phyloP scores from a whole-genome alignment of 2,888 invertebrate species.

The Agrotis segetum region DNA sequence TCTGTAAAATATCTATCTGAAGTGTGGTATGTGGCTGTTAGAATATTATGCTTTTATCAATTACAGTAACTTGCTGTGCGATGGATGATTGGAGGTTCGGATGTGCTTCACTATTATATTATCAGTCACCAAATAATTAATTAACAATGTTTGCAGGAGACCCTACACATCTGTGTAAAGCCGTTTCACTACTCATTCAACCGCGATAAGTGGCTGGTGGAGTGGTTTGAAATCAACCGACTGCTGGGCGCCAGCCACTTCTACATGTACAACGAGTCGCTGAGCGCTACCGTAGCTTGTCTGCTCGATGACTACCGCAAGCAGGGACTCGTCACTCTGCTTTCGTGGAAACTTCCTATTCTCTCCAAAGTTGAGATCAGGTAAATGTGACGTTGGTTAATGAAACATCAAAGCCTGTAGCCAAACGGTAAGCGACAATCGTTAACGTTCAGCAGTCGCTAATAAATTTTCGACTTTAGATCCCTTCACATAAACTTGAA shows the following conservation, averaged over 20 bases:
- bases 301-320: constrained; percentile 93
- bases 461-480: too few species aligned
- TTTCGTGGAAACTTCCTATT: constrained; percentile 97
- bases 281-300: constrained; percentile 95
- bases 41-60: neutral
- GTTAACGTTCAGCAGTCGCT: too few species aligned
- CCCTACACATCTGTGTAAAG: constrained; percentile 96
- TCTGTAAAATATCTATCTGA: neutral
- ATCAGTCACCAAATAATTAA: neutral
- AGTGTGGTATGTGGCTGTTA: constrained; percentile 27
- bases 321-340: constrained; percentile 93
- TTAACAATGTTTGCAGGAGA: constrained; percentile 81
- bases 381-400: constrained; percentile 63
- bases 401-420: too few species aligned
- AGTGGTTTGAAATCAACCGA: constrained; percentile 97
- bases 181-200: constrained; percentile 97
- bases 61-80: neutral
- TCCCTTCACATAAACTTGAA: too few species aligned
- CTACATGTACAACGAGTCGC: constrained; percentile 97
- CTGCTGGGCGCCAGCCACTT: constrained; percentile 96
- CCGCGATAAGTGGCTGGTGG: constrained; percentile 95
- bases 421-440: too few species aligned
- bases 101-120: neutral
- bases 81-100: neutral
- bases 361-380: constrained; percentile 96